Conservation (phyloP, 2,888 invertebrate genomes). For the Gandaritis pyraliata region DNA sequence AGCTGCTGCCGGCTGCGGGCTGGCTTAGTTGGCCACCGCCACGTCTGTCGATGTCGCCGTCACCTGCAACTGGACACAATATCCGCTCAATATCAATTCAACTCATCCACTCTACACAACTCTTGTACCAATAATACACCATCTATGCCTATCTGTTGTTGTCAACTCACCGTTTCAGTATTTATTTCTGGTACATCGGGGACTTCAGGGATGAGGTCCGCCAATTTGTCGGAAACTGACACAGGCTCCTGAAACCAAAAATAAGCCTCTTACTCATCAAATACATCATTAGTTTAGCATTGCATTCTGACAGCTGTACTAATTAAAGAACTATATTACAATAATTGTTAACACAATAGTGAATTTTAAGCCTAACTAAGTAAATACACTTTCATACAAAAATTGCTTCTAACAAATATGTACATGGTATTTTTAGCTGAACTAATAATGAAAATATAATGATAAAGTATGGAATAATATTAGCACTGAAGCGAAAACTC, state of each 20-base stretch:
- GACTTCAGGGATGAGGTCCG: constrained; percentile 75
- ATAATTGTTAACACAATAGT: background rate
- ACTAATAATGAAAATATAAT: constrained; percentile 9
- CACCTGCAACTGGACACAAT: constrained; percentile 55
- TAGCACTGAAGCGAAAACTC: constrained; percentile 64
- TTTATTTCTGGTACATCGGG: constrained; percentile 74
- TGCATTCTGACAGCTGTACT: background rate
- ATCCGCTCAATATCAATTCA: background rate
- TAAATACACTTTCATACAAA: background rate
- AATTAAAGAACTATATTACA: background rate
- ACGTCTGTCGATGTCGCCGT: constrained; percentile 69
- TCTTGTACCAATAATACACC: too few relatives aligned
- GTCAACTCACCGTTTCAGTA: constrained; percentile 65
- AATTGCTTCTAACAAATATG: constrained; percentile 11
- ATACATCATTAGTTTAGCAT: background rate
- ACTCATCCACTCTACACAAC: background rate
- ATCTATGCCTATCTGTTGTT: background rate
- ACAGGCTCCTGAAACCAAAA: constrained; percentile 66
- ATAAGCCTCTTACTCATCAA: background rate
- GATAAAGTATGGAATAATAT: constrained; percentile 42
- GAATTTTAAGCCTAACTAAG: background rate
- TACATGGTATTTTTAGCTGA: constrained; percentile 10
- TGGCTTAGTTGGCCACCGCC: constrained; percentile 65
- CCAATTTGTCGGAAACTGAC: constrained; percentile 69
- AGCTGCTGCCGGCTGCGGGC: constrained; percentile 33